Conservation (phyloP, 92 coral and sea anemone species). For the Porites cylindrica region DNA sequence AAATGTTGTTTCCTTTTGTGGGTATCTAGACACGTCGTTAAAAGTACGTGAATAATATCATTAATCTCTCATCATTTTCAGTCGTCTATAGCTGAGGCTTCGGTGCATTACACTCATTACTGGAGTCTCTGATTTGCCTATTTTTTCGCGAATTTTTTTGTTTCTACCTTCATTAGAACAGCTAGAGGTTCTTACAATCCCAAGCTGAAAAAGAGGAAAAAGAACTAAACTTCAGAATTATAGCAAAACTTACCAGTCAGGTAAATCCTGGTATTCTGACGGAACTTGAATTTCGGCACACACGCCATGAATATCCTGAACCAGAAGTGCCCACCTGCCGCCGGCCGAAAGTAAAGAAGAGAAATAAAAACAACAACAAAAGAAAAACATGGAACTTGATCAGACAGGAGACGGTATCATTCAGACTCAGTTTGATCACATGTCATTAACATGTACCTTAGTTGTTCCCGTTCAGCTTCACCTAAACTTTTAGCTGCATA, state of each 20-base stretch:
- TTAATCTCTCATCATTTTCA: too few relatives aligned
- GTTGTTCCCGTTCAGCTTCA: not conserved
- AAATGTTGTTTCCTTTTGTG: too few relatives aligned
- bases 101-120: too few relatives aligned
- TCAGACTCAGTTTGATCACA: not conserved
- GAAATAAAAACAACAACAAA: not conserved
- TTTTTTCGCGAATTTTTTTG: too few relatives aligned
- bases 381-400: not conserved
- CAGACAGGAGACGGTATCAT: not conserved
- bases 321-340: conserved; percentile 71
- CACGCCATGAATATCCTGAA: conserved; percentile 68
- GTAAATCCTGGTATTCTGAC: conserved; percentile 17
- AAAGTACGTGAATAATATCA: too few relatives aligned
- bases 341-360: too few relatives aligned
- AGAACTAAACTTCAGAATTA: conserved; percentile 16
- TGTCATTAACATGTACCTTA: conserved; percentile 1
- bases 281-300: conserved; percentile 79
- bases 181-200: too few relatives aligned
- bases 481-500: conserved; percentile 13
- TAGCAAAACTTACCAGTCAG: conserved; percentile 5
- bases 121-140: too few relatives aligned
- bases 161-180: too few relatives aligned
- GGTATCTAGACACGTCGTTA: too few relatives aligned
- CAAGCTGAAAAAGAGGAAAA: too few relatives aligned
- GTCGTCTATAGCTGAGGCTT: too few relatives aligned